Conservation (phyloP, 2,888 invertebrate species). For the Cerceris rybyensis region DNA sequence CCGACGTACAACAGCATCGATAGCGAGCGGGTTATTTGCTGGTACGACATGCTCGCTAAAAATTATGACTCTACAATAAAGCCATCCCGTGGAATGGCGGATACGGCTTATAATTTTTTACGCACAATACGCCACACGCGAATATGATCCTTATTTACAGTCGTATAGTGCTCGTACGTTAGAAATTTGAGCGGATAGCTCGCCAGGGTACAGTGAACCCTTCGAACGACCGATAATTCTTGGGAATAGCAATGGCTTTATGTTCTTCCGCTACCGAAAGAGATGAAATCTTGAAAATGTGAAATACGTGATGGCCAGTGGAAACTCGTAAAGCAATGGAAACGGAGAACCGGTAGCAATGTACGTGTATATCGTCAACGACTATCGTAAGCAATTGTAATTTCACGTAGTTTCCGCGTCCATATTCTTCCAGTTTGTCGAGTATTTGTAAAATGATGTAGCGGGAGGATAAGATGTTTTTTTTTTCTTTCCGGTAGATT, state of each 20-base stretch:
- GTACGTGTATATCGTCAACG: too few species aligned
- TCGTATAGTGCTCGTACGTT: conserved; percentile 27
- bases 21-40: not conserved
- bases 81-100: conserved; percentile 18
- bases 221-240: conserved; percentile 54
- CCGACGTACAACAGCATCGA: not conserved
- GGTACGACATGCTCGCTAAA: conserved; percentile 21
- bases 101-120: conserved; percentile 39
- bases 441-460: too few species aligned
- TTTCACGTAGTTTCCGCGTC: too few species aligned
- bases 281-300: conserved; percentile 2
- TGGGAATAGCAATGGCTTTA: conserved; percentile 43
- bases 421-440: too few species aligned
- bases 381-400: too few species aligned
- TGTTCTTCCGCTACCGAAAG: conserved; percentile 2
- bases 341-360: not conserved
- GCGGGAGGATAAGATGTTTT: too few species aligned
- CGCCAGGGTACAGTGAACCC: conserved; percentile 30
- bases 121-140: conserved; percentile 14
- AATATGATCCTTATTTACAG: conserved; percentile 53
- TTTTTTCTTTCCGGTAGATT: too few species aligned
- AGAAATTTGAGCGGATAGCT: conserved; percentile 44
- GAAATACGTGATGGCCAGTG: conserved; percentile 5
- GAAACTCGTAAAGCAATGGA: conserved; percentile 30
- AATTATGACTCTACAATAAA: conserved; percentile 31